phyloP scores from a whole-genome alignment of 1,140 invertebrate species.

The Tigriopus japonicus region DNA sequence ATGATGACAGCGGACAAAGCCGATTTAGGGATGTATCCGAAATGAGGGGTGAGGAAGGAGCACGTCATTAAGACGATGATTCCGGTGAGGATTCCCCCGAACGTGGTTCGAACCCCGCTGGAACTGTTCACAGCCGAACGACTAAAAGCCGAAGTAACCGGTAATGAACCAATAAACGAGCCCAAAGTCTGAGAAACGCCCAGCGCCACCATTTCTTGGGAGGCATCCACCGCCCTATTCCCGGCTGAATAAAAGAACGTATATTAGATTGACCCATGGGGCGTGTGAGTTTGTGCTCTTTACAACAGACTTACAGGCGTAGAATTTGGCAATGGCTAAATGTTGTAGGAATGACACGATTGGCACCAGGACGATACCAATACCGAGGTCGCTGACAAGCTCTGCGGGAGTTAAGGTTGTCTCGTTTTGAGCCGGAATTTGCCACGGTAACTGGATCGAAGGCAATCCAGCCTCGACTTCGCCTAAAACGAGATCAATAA shows the following conservation, averaged over 20 bases:
- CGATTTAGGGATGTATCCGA: constrained; percentile 28
- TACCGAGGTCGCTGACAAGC: constrained; percentile 7
- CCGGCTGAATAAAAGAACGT: background rate
- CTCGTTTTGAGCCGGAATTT: background rate
- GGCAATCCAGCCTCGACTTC: constrained; percentile 8
- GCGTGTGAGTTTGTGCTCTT: too few species aligned
- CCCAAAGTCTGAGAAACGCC: constrained; percentile 51
- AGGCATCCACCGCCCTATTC: constrained; percentile 33
- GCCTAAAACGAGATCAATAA: constrained; percentile 7
- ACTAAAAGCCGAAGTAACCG: constrained; percentile 55
- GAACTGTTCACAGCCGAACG: constrained; percentile 54
- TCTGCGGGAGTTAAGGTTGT: background rate
- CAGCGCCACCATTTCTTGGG: constrained; percentile 50
- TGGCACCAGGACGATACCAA: constrained; percentile 5
- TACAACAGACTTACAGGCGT: constrained; percentile 1
- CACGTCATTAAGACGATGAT: constrained; percentile 26
- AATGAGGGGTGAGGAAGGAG: constrained; percentile 24
- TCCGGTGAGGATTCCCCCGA: constrained; percentile 61
- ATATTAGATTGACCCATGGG: too few species aligned
- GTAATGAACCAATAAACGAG: constrained; percentile 51
- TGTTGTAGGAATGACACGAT: constrained; percentile 13
- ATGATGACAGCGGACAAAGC: constrained; percentile 30
- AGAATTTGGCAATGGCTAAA: constrained; percentile 14
- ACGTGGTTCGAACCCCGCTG: constrained; percentile 61
- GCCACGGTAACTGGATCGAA: constrained; percentile 4